These are phyloP conservation scores for Neomonachus schauinslandi DNA, from an alignment of 2,113 vertebrate genomes.

Conservation along the genomic window DNA sequence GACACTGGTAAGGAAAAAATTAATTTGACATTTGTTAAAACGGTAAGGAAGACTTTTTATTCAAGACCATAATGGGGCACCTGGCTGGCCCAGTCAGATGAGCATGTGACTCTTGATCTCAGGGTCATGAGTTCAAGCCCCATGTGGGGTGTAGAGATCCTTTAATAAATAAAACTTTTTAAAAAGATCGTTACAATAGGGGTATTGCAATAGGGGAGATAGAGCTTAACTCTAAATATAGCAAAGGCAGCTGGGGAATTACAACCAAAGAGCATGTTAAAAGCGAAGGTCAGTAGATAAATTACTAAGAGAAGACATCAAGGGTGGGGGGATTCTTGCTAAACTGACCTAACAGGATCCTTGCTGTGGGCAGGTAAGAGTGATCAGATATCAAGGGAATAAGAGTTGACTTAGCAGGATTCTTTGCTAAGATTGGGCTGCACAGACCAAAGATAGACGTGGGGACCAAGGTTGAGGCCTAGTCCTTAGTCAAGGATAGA, in stretches of 20 bases:
- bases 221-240: background rate
- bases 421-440: background rate
- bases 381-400: background rate
- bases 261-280: background rate
- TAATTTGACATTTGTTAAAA: conserved; percentile 5
- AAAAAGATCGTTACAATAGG: background rate
- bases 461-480: background rate
- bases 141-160: background rate
- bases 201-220: background rate
- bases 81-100: background rate
- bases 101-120: background rate
- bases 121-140: background rate
- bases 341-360: background rate
- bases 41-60: background rate
- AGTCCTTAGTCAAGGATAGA: background rate
- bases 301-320: background rate
- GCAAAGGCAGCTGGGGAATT: background rate
- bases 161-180: background rate
- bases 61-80: background rate
- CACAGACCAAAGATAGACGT: background rate
- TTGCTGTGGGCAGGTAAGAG: background rate
- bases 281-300: background rate
- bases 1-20: background rate
- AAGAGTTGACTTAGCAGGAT: background rate
- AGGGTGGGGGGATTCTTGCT: background rate